phyloP scores from a whole-genome alignment of 2,113 vertebrate genomes.

The Bambusicola thoracicus region DNA sequence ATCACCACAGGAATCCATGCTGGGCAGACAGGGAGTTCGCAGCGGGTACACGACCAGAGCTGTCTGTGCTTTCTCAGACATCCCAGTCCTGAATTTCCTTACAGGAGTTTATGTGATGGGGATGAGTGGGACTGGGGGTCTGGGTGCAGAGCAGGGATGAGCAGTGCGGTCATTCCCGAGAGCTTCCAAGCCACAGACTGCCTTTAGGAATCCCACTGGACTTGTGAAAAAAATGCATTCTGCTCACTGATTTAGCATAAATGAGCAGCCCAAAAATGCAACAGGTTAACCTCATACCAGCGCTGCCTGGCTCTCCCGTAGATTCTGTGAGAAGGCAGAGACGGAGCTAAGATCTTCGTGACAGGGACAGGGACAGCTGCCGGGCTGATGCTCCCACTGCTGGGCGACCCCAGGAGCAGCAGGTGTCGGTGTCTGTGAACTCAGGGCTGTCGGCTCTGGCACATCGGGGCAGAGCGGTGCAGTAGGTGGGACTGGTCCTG shows the following conservation, averaged over 20 bases:
- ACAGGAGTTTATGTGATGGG: background rate
- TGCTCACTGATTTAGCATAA: background rate
- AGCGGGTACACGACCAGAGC: background rate
- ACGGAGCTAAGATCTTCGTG: accelerated
- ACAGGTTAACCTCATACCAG: background rate
- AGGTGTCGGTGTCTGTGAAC: background rate
- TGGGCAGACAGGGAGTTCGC: background rate
- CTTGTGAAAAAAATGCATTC: accelerated
- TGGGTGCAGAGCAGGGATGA: background rate
- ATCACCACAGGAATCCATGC: accelerated
- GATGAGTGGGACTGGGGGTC: accelerated
- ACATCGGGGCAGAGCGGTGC: background rate
- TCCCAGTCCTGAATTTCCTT: background rate
- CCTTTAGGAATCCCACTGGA: background rate
- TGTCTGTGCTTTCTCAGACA: background rate
- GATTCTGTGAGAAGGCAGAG: background rate
- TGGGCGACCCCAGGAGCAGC: background rate
- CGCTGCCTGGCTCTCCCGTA: background rate
- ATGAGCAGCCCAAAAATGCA: background rate
- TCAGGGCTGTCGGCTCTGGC: background rate
- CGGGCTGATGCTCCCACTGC: background rate
- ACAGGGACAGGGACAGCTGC: no score
- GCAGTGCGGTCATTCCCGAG: background rate
- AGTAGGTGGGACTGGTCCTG: background rate
- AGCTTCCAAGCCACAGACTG: background rate